A percentile compares a stretch with the other conserved stretches of the same genome.
These are phyloP conservation scores for Mylabris phalerata DNA, from an alignment of 1,140 invertebrate species.

Conservation along the genomic window DNA sequence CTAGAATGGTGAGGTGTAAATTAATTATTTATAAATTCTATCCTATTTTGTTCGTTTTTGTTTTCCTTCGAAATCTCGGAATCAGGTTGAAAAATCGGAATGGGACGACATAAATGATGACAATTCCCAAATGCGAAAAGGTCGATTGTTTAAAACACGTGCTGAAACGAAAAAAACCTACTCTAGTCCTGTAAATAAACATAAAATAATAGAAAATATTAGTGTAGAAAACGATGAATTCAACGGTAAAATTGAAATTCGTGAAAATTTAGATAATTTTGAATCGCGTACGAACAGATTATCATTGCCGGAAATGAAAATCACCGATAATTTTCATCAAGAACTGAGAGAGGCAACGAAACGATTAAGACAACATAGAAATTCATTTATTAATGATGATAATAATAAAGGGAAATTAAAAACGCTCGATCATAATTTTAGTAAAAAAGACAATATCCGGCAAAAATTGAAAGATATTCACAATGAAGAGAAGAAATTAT, in stretches of 20 bases:
- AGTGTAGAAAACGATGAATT: background rate
- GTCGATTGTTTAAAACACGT: conserved; percentile 65
- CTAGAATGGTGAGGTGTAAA: conserved; percentile 19
- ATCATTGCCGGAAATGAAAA: conserved; percentile 47
- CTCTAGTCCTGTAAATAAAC: conserved; percentile 32
- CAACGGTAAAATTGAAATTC: conserved; percentile 11
- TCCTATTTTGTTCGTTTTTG: background rate
- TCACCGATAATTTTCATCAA: conserved; percentile 59
- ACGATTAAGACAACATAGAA: conserved; percentile 45
- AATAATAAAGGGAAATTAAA: conserved; percentile 30
- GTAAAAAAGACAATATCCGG: conserved; percentile 23
- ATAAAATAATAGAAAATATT: conserved; percentile 12
- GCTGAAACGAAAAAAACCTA: conserved; percentile 55
- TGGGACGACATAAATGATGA: conserved; percentile 19
- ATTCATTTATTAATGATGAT: conserved; percentile 4
- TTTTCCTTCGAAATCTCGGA: background rate
- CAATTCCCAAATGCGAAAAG: conserved; percentile 47
- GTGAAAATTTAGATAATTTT: conserved; percentile 13
- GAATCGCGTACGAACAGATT: conserved; percentile 36
- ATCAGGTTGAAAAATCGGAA: conserved; percentile 5
- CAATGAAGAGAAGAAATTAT: conserved; percentile 3
- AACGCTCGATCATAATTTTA: conserved; percentile 32
- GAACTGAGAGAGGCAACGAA: conserved; percentile 59
- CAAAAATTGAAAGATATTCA: conserved; percentile 16
- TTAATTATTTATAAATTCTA: background rate